Evolutionary conservation across 2,113 vertebrate species (phyloP).

Genomic region (Tamias sibiricus): DNA sequence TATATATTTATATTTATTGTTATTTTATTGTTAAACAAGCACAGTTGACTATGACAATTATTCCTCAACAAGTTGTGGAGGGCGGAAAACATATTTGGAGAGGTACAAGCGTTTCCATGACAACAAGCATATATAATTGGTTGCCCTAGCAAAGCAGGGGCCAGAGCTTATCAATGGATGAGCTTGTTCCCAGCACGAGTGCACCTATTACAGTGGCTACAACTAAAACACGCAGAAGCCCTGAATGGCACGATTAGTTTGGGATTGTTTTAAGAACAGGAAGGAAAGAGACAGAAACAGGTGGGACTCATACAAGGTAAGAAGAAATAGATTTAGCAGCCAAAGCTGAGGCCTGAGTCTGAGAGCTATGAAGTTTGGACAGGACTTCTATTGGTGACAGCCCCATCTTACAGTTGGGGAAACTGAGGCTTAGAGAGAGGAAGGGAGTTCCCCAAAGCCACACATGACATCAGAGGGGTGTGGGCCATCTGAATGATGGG

Average conservation of each 20-base stretch:
- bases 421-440: background rate
- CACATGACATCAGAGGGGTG: background rate
- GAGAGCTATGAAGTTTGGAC: background rate
- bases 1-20: slow-evolving; percentile 24
- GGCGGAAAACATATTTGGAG: background rate
- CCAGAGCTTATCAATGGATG: background rate
- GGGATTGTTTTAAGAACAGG: no score
- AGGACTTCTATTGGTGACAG: background rate
- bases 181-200: background rate
- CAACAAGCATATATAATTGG: slow-evolving; percentile 30
- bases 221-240: no score
- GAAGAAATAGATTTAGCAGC: background rate
- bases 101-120: background rate
- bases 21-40: background rate
- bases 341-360: background rate
- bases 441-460: background rate
- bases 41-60: background rate
- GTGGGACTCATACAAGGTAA: background rate
- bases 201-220: no score
- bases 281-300: background rate
- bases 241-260: background rate
- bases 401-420: background rate
- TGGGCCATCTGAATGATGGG: no score
- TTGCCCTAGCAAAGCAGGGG: background rate
- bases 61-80: background rate